Percentiles rank a stretch among this genome's conserved stretches.
Evolutionary conservation across 2,888 invertebrate species (phyloP).

Genomic region (Scaptomyza polygonia): DNA sequence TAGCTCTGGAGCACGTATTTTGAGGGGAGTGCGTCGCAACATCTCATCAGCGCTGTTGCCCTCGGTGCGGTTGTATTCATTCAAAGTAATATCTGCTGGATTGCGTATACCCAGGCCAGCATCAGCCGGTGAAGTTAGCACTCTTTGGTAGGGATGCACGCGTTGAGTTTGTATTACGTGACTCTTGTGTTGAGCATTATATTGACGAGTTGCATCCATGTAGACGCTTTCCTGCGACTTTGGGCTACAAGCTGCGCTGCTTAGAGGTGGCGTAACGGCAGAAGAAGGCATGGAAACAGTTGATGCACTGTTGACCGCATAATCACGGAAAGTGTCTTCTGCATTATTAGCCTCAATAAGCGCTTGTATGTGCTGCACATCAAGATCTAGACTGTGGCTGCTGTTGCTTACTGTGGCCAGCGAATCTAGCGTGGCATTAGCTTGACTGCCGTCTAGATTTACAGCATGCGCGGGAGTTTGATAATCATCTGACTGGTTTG

Average conservation of each 20-base stretch:
- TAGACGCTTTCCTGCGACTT: slow-evolving; percentile 58
- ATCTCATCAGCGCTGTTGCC: slow-evolving; percentile 77
- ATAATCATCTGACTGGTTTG: slow-evolving; percentile 77
- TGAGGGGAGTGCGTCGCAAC: slow-evolving; percentile 81
- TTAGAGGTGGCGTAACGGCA: slow-evolving; percentile 63
- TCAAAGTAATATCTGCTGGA: slow-evolving; percentile 83
- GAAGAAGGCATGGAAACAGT: slow-evolving; percentile 33
- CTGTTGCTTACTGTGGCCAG: slow-evolving; percentile 69
- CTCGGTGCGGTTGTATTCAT: slow-evolving; percentile 83
- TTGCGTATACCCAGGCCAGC: slow-evolving; percentile 70
- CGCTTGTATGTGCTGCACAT: slow-evolving; percentile 70
- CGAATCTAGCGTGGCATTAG: slow-evolving; percentile 80
- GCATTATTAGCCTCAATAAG: slow-evolving; percentile 66
- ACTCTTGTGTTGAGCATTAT: slow-evolving; percentile 45
- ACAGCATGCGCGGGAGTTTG: slow-evolving; percentile 81
- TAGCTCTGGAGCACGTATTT: slow-evolving; percentile 77
- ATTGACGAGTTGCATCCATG: slow-evolving; percentile 41
- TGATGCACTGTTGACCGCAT: slow-evolving; percentile 37
- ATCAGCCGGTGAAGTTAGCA: slow-evolving; percentile 58
- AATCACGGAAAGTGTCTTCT: slow-evolving; percentile 64
- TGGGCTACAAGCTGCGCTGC: slow-evolving; percentile 58
- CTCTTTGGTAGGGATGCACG: slow-evolving; percentile 71
- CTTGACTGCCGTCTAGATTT: slow-evolving; percentile 79
- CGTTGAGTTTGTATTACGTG: slow-evolving; percentile 67
- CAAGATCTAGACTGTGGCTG: slow-evolving; percentile 69